Evolutionary conservation across 2,113 vertebrate species (phyloP).

Genomic region (Poecilia latipinna): DNA sequence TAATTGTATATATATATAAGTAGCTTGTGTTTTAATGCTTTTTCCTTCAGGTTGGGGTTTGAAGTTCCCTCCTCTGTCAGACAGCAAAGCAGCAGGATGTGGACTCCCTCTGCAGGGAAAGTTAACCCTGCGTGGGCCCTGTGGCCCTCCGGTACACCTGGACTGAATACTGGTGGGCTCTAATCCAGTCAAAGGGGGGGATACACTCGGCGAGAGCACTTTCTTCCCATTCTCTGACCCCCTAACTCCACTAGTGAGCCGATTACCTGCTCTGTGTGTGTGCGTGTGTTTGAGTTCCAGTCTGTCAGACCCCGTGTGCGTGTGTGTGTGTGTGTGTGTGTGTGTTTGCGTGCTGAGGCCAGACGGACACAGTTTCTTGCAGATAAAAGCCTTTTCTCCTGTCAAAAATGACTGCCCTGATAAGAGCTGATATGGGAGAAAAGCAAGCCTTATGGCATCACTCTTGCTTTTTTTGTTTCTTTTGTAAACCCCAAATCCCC

Average conservation of each 20-base stretch:
- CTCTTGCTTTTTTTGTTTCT: conserved; percentile 52
- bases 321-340: conserved; percentile 45
- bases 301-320: conserved; percentile 39
- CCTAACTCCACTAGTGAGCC: conserved; percentile 62
- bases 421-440: conserved; percentile 74
- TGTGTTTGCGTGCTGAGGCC: conserved; percentile 6
- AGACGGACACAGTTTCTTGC: conserved; percentile 64
- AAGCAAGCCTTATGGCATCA: conserved; percentile 67
- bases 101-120: conserved; percentile 34
- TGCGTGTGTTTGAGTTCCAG: conserved; percentile 43
- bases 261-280: conserved; percentile 77
- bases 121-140: conserved; percentile 42
- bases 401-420: conserved; percentile 73
- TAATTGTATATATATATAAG: conserved; percentile 40
- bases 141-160: conserved; percentile 63
- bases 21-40: conserved; percentile 15
- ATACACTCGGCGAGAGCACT: conserved; percentile 56
- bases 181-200: conserved; percentile 71
- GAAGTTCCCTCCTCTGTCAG: conserved; percentile 14
- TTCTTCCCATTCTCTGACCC: conserved; percentile 54
- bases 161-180: conserved; percentile 54
- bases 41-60: conserved; percentile 1
- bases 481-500: conserved; percentile 70
- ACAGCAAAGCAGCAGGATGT: conserved; percentile 50
- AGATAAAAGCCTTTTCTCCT: conserved; percentile 74